Conservation (phyloP, 2,113 vertebrate genomes). For the Neotoma lepida region DNA sequence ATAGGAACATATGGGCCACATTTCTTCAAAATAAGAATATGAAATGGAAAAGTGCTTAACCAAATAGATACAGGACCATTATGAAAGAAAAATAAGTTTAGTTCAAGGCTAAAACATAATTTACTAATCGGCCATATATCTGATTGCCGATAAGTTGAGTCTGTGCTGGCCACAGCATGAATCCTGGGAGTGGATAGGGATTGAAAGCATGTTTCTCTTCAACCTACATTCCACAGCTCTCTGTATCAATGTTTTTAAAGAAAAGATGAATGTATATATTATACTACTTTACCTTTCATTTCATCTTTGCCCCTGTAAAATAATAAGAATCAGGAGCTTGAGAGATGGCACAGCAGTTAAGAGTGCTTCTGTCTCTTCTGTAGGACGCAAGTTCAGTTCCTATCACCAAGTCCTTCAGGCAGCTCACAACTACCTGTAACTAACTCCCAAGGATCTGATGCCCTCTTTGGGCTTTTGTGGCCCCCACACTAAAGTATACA, state of each 20-base stretch:
- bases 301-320: conserved; percentile 34
- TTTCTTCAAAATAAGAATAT: conserved; percentile 67
- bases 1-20: conserved; percentile 48
- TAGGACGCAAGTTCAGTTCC: background rate
- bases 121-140: background rate
- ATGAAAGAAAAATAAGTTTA: conserved; percentile 57
- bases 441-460: background rate
- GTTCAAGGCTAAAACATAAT: conserved; percentile 58
- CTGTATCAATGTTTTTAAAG: conserved; percentile 42
- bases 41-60: conserved; percentile 50
- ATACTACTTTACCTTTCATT: conserved; percentile 32
- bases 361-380: background rate
- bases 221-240: background rate
- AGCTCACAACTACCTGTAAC: background rate
- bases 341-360: background rate
- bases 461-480: background rate
- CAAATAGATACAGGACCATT: conserved; percentile 16
- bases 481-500: background rate
- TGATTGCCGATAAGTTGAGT: conserved; percentile 48
- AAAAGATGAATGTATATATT: background rate
- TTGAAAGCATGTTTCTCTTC: conserved; percentile 13
- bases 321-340: background rate
- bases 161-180: background rate
- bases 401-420: background rate
- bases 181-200: background rate